phyloP scores from a whole-genome alignment of 2,797 vertebrate species.

The Parauchenoglanis punctatus region DNA sequence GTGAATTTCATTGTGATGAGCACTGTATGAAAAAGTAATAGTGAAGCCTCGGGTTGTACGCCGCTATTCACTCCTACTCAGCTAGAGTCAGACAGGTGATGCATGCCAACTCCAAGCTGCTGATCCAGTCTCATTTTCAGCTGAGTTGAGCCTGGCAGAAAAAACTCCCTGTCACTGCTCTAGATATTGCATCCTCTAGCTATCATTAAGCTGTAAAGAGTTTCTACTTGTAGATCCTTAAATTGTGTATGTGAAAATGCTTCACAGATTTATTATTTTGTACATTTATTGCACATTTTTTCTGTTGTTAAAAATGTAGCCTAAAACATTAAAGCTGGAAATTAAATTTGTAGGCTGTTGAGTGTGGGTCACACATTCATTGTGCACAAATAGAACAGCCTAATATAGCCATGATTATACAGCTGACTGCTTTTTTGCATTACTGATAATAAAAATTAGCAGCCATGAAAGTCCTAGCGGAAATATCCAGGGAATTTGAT shows the following conservation, averaged over 20 bases:
- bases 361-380: not conserved
- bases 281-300: not conserved
- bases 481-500: not conserved
- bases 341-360: not conserved
- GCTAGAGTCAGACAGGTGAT: not conserved
- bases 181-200: not conserved
- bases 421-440: not conserved
- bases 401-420: not conserved
- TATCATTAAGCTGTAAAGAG: not conserved
- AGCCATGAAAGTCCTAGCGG: not conserved
- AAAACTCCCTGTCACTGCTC: not conserved
- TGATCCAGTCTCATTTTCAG: constrained; percentile 6
- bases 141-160: not conserved
- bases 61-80: not conserved
- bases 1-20: not conserved
- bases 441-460: not conserved
- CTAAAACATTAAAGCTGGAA: not conserved
- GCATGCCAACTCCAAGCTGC: not conserved
- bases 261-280: not conserved
- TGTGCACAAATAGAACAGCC: not conserved
- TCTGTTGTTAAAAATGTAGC: not conserved
- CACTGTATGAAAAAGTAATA: not conserved
- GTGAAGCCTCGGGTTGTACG: not conserved
- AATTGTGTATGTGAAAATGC: not conserved
- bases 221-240: no score